Base-by-base conservation (phyloP, 2,113 vertebrate genomes). In the Percopsis transmontana region DNA sequence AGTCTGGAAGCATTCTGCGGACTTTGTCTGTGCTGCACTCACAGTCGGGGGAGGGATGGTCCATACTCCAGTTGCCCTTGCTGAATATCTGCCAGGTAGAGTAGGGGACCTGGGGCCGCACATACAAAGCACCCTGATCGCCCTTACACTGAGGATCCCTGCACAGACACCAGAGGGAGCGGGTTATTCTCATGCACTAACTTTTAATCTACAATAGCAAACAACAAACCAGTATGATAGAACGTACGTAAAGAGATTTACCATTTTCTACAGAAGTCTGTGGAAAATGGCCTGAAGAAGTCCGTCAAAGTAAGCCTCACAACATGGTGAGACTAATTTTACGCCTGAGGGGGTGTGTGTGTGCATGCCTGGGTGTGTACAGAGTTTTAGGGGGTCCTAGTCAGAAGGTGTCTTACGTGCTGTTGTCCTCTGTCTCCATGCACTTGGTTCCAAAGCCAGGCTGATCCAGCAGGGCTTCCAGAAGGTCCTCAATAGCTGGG, bases 1-100 rank as follows among this genome's bases (percentile, higher is more conserved):
- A 98, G 18, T 93, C 83, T 0, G 96, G 96, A 6, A 98, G 89
- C 92, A 97, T 95, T 68, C 89, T 89, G 6, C 79, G 91, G 27
- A 89, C 51, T 0, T 91, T 81, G 0, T 91, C 83, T 0, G 83
- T 89, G 65, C 96, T 96, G 72, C 96, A 97, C 79, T 65, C 84
- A 47, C 96, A 98, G 0, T 77, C 77, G 0, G 95, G 95, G 6
- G 95, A 95, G 0, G 92, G 88, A 5, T 65, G 63, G 0, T 85
- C 79, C 0, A 0, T 20, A 0, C 90, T 96, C 95, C 94, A 94
- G 90, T 95, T 96, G 38, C 91, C 79, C 0, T 1, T 71, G 74
- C 0, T 72, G 78, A 94, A 81, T 15, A 77, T 79, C 48, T 88
- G 50, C 82, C 78, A 93, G 74, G 79, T 64, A 0, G 86, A 70